Base-by-base conservation (phyloP, 2,113 vertebrate genomes). In the Labrus mixtus region DNA sequence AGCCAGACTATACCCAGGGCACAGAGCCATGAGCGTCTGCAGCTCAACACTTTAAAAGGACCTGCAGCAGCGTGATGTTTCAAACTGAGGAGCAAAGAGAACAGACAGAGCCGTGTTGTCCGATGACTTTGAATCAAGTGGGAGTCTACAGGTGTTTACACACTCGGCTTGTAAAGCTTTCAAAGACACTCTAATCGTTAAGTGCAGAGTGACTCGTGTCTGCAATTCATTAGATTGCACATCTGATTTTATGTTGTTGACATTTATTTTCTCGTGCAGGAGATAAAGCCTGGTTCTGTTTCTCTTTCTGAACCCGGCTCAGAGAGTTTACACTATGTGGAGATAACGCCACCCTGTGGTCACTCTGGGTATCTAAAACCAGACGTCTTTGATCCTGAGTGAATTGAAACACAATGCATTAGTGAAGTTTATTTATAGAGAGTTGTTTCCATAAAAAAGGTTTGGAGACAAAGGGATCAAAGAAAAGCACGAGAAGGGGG, bases 41-140 rank as follows among this genome's bases (percentile, higher is more conserved):
- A 68, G 83, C 67, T 82, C 77, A 81, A 54, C 76, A 55, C 92
- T 92, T 92, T 91, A 91, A 93, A 93, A 93, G 91, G 91, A 92
- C 60, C 79, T 89, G 77, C 73, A 16, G 71, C 59, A 71, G 73
- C 75, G 37, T 80, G 68, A 12, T 3, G 68, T 75, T 90, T 86
- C 69, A 88, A 90, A 88, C 77, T 74, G 23, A 85, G 36, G 15
- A 58, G 33, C 65, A 58, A 10, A 80, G 90, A 74, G 65, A 43
- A 53, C 1, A 9, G 54, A 76, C 70, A 59, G 41, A n/a, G n/a
- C n/a, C n/a, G n/a, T 43, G 37, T 83, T 76, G 57, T 80, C 51
- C 68, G 0, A 29, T 63, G 67, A 66, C 77, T 22, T 84, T 86
- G 86, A 73, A 62, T 84, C 9, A 50, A 57, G 55, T 51, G 55